A percentile compares a stretch with the other conserved stretches of the same genome.
These are phyloP conservation scores for Tetragnatha montana DNA, from an alignment of 2,888 invertebrate species.

Conservation along the genomic window DNA sequence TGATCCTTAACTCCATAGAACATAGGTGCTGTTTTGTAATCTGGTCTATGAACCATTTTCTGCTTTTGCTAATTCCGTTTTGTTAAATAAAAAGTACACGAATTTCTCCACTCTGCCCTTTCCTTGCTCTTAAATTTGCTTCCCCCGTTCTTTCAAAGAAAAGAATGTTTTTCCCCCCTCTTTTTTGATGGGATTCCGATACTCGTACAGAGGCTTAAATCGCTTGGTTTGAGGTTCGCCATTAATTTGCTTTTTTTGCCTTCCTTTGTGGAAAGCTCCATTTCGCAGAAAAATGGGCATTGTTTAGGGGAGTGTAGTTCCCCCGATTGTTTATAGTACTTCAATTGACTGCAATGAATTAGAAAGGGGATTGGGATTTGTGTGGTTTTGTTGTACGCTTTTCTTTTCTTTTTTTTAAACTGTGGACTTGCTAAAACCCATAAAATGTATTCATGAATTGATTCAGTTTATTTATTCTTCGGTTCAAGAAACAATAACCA, in stretches of 20 bases:
- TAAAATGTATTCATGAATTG: too few relatives aligned
- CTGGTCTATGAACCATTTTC: background rate
- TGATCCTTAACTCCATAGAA: background rate
- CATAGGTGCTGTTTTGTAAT: background rate
- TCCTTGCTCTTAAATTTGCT: background rate
- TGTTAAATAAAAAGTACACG: background rate
- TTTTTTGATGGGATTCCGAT: constrained; percentile 40
- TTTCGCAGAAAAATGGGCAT: background rate
- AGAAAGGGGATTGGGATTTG: background rate
- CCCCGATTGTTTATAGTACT: background rate
- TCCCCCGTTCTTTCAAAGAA: background rate
- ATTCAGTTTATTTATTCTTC: too few relatives aligned
- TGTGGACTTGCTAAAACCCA: too few relatives aligned
- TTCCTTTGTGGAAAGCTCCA: background rate
- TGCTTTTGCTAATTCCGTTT: background rate
- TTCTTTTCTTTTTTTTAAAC: too few relatives aligned
- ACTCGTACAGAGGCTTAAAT: constrained; percentile 2
- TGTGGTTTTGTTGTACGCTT: too few relatives aligned
- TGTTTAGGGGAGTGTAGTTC: background rate
- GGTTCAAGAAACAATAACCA: too few relatives aligned
- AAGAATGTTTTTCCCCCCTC: background rate
- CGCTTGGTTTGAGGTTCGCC: background rate
- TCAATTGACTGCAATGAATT: background rate
- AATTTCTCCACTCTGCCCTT: background rate
- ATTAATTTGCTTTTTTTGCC: background rate